A percentile compares a stretch with the other conserved stretches of the same genome.
phyloP scores from a whole-genome alignment of 2,888 invertebrate species.

The Clivina fossor region DNA sequence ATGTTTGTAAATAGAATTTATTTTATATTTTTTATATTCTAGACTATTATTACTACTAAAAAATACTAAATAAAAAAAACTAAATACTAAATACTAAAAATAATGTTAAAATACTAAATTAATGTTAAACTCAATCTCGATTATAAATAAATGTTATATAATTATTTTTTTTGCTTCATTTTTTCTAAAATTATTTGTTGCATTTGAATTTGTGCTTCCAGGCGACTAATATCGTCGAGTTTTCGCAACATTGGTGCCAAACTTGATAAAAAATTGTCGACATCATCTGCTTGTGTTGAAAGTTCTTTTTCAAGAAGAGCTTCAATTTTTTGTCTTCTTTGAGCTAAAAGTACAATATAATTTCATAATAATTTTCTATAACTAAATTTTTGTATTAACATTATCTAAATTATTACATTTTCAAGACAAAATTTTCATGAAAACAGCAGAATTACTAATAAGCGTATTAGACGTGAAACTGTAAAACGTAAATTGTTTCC shows the following conservation, averaged over 20 bases:
- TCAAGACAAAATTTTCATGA: no score
- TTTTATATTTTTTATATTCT: neutral
- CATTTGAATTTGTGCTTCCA: neutral
- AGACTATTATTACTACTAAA: neutral
- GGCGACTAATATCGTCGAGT: neutral
- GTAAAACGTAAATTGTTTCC: no score
- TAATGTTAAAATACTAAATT: no score
- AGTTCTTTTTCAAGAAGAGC: neutral
- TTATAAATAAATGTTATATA: neutral
- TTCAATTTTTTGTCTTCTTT: constrained; percentile 8
- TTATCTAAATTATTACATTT: no score
- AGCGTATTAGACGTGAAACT: no score
- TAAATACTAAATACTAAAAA: no score
- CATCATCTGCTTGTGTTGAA: neutral
- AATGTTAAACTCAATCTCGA: no score
- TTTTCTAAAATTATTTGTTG: constrained; percentile 1
- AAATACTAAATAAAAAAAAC: neutral
- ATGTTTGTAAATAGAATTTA: neutral
- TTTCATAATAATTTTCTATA: no score
- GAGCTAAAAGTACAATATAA: no score
- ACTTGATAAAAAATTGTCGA: neutral
- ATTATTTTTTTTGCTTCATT: constrained; percentile 9
- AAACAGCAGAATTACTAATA: no score
- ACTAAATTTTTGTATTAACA: no score
- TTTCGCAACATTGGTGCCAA: constrained; percentile 7